Evolutionary conservation across 1,140 invertebrate genomes (phyloP).

Genomic region (Zeugodacus cucurbitae): DNA sequence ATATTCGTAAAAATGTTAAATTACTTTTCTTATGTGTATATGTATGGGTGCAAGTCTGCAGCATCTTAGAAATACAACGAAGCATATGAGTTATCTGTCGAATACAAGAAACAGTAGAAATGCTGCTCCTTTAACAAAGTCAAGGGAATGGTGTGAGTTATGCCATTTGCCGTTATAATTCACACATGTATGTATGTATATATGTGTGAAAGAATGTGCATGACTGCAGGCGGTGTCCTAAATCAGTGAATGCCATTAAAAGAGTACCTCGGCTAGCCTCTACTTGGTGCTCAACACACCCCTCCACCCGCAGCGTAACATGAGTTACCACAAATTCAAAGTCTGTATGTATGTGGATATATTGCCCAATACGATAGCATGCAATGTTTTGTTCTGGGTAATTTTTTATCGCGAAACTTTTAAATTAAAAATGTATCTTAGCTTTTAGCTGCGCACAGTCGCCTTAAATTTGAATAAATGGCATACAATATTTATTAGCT

Average conservation of each 20-base stretch:
- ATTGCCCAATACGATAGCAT: not conserved
- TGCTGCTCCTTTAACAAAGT: not conserved
- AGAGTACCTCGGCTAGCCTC: not conserved
- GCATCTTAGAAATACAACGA: not conserved
- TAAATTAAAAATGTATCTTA: slow-evolving; percentile 19
- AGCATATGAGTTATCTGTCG: slow-evolving; percentile 26
- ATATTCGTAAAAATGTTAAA: slow-evolving; percentile 35
- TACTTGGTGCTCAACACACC: not conserved
- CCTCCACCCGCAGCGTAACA: not conserved
- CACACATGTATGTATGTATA: not conserved
- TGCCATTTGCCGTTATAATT: not conserved
- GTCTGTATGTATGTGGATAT: not conserved
- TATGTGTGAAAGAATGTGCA: not conserved
- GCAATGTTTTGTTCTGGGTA: not conserved
- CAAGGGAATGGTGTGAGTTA: not conserved
- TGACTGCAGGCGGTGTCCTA: not conserved
- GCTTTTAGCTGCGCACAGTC: not conserved
- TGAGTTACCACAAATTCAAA: not conserved
- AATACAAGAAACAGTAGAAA: not conserved
- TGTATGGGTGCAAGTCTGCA: not conserved
- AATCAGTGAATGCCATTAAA: not conserved
- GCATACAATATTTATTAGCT: not conserved
- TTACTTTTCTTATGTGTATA: slow-evolving; percentile 15
- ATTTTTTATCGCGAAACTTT: slow-evolving; percentile 16
- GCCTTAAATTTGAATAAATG: slow-evolving; percentile 14